phyloP scores from a whole-genome alignment of 2,797 vertebrate species.

The Pseudotriccus pelzelni region DNA sequence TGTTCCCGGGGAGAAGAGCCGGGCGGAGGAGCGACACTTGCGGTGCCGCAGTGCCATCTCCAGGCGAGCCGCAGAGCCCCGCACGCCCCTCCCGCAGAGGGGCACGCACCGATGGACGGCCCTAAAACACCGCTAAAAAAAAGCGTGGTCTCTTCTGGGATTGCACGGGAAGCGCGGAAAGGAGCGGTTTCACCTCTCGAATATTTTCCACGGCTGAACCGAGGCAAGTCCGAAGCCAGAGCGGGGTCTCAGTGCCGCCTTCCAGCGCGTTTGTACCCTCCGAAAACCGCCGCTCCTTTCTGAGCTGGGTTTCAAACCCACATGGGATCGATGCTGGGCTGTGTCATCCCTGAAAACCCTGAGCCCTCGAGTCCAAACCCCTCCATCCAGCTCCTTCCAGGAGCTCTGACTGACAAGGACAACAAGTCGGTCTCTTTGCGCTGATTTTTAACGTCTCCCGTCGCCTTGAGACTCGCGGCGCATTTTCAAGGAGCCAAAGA shows the following conservation, averaged over 20 bases:
- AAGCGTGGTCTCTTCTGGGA: no score
- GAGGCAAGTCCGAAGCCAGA: neutral
- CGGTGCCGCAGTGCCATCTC: constrained; percentile 61
- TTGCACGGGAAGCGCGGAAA: neutral
- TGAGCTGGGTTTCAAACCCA: neutral
- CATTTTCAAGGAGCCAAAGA: neutral
- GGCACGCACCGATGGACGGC: fast-evolving
- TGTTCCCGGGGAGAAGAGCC: neutral
- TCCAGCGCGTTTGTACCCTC: neutral
- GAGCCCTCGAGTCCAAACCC: neutral
- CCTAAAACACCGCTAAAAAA: fast-evolving
- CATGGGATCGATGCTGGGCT: fast-evolving
- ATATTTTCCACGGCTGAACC: neutral
- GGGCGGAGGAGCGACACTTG: neutral
- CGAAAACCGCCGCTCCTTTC: neutral
- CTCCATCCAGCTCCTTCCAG: neutral
- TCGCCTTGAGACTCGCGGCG: neutral
- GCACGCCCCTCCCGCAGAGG: neutral
- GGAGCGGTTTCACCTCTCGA: neutral
- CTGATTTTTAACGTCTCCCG: neutral
- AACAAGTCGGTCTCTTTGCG: neutral
- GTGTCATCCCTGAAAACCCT: neutral
- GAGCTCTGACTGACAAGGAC: neutral
- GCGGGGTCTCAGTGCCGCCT: neutral
- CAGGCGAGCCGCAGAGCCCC: constrained; percentile 3